These are phyloP conservation scores for Muscicapa comitata DNA, from an alignment of 2,797 vertebrate genomes.

Conservation along the genomic window DNA sequence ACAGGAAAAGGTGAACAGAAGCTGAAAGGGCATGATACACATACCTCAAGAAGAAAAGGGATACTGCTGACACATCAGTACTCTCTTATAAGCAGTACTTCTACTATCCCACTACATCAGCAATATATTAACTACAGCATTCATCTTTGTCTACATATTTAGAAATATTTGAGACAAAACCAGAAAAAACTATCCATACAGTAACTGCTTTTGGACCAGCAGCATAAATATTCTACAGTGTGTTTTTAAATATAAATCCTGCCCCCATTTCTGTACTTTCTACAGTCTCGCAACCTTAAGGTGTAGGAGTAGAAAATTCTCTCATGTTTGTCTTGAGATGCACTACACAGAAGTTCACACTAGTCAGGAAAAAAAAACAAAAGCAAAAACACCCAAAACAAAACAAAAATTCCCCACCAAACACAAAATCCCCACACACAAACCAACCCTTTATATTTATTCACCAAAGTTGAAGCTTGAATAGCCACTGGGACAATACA, in stretches of 20 bases:
- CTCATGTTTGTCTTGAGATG: background rate
- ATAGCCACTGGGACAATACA: background rate
- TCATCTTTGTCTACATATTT: background rate
- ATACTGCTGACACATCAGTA: background rate
- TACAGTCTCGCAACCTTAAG: background rate
- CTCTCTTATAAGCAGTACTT: background rate
- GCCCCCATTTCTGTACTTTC: background rate
- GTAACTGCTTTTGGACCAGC: background rate
- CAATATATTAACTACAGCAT: background rate
- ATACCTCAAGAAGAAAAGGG: too few species aligned
- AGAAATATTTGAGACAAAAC: background rate
- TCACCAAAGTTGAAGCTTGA: background rate
- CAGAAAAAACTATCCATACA: too few species aligned
- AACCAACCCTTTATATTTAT: background rate
- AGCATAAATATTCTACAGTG: background rate
- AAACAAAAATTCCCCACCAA: background rate
- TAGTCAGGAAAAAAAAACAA: fast-evolving
- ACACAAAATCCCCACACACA: background rate
- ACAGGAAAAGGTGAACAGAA: background rate
- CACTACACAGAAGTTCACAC: background rate
- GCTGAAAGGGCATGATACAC: background rate
- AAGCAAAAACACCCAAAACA: too few species aligned
- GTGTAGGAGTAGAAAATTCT: background rate
- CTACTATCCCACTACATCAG: background rate
- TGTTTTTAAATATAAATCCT: background rate